Conservation (phyloP, 2,888 invertebrate species). For the Oscheius sp. region DNA sequence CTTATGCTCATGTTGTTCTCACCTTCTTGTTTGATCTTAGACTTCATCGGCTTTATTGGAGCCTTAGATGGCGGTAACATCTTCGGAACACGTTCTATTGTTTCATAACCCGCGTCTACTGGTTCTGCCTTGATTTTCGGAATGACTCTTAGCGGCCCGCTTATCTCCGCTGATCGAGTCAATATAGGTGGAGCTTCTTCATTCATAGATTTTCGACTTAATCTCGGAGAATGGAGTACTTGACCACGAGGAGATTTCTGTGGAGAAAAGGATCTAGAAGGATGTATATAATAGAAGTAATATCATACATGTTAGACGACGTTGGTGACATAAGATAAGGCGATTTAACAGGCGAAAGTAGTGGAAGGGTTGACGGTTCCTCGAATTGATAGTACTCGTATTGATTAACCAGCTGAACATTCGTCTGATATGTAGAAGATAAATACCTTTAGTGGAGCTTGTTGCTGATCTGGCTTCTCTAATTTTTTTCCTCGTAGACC, state of each 20-base stretch:
- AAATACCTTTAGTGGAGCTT: constrained; percentile 7
- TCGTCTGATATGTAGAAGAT: not conserved
- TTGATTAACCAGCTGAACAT: constrained; percentile 4
- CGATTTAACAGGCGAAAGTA: constrained; percentile 27
- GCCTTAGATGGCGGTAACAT: too few species aligned
- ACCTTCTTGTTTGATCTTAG: too few species aligned
- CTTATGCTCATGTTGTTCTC: too few species aligned
- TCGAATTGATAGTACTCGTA: constrained; percentile 31
- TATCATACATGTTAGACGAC: not conserved
- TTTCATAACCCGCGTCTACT: too few species aligned
- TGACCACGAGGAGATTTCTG: constrained; percentile 11
- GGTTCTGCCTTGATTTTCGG: not conserved
- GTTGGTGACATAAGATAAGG: constrained; percentile 16
- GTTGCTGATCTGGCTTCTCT: not conserved
- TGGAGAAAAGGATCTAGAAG: constrained; percentile 15
- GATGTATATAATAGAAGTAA: not conserved
- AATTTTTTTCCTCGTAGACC: not conserved
- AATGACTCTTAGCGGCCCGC: not conserved
- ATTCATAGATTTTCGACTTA: not conserved
- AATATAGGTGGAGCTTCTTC: too few species aligned
- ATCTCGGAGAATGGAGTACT: constrained; percentile 9
- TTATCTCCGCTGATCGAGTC: too few species aligned
- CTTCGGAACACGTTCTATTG: too few species aligned
- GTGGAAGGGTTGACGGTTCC: not conserved
- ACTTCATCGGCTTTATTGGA: too few species aligned